Evolutionary conservation across 2,888 invertebrate species (phyloP).

Genomic region (Stramonita haemastoma): DNA sequence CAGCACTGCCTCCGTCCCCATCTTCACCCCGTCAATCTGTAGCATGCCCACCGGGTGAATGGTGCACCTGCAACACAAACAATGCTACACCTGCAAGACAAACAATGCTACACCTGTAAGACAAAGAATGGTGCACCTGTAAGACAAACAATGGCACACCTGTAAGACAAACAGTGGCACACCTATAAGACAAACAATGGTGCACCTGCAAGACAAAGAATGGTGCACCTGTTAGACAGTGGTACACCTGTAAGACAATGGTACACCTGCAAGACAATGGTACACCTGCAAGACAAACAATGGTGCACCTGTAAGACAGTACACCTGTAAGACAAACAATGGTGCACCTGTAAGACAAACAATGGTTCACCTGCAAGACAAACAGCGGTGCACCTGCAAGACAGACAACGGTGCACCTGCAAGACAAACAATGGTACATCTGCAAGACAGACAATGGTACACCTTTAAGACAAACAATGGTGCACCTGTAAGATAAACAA

Average conservation of each 20-base stretch:
- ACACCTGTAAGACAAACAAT: too few species aligned
- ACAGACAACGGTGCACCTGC: background rate
- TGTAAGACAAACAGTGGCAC: too few species aligned
- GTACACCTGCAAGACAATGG: background rate
- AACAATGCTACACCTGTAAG: too few species aligned
- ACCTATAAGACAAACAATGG: too few species aligned
- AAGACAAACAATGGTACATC: too few species aligned
- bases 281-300: background rate
- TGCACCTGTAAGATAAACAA: too few species aligned
- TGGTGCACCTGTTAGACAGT: background rate
- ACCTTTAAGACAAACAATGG: too few species aligned
- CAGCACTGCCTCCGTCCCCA: constrained; percentile 9
- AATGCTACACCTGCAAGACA: too few species aligned
- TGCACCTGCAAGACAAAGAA: background rate
- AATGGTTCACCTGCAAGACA: background rate
- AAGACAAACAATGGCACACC: too few species aligned
- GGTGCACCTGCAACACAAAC: background rate
- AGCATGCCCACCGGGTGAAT: background rate
- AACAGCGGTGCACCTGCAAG: background rate
- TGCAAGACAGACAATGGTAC: too few species aligned
- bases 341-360: background rate
- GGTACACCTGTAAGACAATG: background rate
- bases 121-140: too few species aligned
- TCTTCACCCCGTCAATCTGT: background rate
- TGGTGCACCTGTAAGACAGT: background rate